These are phyloP conservation scores for Pachydiplax longipennis DNA, from an alignment of 2,888 invertebrate species.

Conservation along the genomic window DNA sequence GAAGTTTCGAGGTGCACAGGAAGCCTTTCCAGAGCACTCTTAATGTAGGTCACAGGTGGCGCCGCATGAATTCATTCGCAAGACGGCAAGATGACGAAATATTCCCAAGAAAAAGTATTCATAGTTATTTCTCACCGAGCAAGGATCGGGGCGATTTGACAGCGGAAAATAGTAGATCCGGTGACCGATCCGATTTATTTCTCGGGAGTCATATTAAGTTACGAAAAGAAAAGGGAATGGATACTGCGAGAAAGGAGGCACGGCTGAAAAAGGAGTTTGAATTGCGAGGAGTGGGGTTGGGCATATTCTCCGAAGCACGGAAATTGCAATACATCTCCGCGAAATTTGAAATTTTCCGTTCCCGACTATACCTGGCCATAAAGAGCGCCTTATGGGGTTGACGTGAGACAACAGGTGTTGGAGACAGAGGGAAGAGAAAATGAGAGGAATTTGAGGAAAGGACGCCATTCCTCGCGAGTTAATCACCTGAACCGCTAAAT, in stretches of 20 bases:
- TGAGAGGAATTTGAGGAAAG: background rate
- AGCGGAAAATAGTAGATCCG: background rate
- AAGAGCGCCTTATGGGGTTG: background rate
- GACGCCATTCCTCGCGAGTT: background rate
- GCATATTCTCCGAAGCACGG: background rate
- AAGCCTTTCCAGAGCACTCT: background rate
- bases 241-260: background rate
- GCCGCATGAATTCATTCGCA: constrained; percentile 12
- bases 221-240: background rate
- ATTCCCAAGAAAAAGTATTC: background rate
- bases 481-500: background rate
- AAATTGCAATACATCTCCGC: constrained; percentile 9
- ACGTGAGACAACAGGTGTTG: constrained; percentile 24
- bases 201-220: constrained; percentile 15
- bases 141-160: background rate
- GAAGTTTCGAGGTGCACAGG: background rate
- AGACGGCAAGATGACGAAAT: background rate
- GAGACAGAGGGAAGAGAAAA: background rate
- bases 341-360: constrained; percentile 25
- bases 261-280: background rate
- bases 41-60: constrained; percentile 36
- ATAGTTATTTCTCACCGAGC: constrained; percentile 12
- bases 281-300: background rate
- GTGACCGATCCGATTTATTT: background rate
- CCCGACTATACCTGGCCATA: background rate